Percentiles rank a stretch among this genome's conserved stretches.
These are phyloP conservation scores for Calyptommatus sinebrachiatus DNA, from an alignment of 2,113 vertebrate species.

Conservation along the genomic window DNA sequence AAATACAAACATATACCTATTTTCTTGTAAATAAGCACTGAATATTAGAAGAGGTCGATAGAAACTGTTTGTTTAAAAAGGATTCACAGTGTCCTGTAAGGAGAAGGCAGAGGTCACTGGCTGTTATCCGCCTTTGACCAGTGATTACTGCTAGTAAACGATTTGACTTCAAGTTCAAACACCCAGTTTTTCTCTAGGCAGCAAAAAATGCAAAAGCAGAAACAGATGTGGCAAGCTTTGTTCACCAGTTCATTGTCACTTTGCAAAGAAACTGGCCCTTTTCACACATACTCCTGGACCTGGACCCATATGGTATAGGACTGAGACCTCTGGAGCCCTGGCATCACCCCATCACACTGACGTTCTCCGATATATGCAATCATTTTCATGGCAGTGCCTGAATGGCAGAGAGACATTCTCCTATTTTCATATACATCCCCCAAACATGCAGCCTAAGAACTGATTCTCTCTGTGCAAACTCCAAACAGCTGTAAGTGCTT, in stretches of 20 bases:
- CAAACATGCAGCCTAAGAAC: neutral
- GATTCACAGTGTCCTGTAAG: no score
- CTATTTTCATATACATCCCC: no score
- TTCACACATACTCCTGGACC: neutral
- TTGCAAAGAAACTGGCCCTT: neutral
- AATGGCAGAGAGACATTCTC: neutral
- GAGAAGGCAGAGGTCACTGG: no score
- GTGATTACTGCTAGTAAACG: no score
- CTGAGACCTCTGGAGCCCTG: no score
- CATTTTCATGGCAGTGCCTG: neutral
- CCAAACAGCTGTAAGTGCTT: neutral
- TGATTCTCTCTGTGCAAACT: neutral
- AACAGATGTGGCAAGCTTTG: neutral
- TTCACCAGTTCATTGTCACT: neutral
- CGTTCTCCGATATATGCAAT: no score
- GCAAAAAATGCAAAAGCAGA: neutral
- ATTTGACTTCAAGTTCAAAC: no score
- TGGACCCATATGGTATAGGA: neutral
- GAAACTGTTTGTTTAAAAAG: neutral
- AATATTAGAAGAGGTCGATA: neutral
- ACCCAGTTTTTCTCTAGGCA: neutral
- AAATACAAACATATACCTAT: neutral
- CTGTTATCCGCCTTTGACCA: no score
- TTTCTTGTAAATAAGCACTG: neutral
- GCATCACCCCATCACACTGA: no score